phyloP scores from a whole-genome alignment of 2,113 vertebrate species.

The Lasiurus borealis region DNA sequence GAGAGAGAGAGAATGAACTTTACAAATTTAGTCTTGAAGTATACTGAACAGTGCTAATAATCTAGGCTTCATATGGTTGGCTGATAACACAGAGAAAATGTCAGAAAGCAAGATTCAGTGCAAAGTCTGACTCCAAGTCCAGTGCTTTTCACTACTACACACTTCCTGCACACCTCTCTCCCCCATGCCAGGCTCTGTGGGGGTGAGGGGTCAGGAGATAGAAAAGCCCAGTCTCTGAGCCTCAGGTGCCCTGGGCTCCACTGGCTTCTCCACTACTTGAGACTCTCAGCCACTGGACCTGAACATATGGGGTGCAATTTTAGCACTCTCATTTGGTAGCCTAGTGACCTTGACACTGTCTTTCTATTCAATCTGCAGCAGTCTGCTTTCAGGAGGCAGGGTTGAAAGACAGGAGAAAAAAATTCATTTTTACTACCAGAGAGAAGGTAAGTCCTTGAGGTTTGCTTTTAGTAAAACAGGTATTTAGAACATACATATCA shows the following conservation, averaged over 20 bases:
- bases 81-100: background rate
- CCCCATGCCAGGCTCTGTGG: background rate
- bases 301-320: background rate
- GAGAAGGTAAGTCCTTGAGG: background rate
- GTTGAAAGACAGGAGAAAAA: background rate
- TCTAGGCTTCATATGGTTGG: background rate
- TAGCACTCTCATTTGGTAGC: background rate
- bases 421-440: background rate
- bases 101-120: background rate
- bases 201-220: background rate
- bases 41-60: background rate
- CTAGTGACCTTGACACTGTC: background rate
- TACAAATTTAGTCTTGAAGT: background rate
- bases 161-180: background rate
- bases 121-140: background rate
- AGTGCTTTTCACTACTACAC: background rate
- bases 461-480: constrained; percentile 15
- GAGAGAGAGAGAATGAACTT: background rate
- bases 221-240: background rate
- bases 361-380: background rate
- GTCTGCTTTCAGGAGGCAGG: background rate
- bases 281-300: background rate
- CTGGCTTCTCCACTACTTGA: background rate
- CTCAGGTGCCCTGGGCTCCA: background rate
- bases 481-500: background rate